Base-by-base conservation (phyloP, 1,140 invertebrate genomes). In the Ectropis grisescens region DNA sequence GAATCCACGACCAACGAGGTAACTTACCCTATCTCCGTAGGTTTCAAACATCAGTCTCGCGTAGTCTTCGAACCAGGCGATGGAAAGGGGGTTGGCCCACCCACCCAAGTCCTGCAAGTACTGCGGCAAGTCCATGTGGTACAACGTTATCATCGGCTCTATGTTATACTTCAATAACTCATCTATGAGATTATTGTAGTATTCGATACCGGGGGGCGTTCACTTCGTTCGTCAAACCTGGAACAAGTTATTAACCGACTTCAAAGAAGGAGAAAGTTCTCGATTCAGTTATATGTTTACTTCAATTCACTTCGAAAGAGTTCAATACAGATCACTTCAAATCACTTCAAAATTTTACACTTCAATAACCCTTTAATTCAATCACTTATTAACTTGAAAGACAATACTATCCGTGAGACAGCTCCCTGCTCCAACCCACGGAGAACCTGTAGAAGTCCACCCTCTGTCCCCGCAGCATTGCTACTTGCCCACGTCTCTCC, bases 71-170 rank as follows among this genome's bases (percentile, higher is more conserved):
- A 89, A 90, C 52, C 85, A 81, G 1, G 85, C 74, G 2, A 84
- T 72, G 19, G 88, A 84, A 15, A 84, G 47, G 1, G 85, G 84
- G 54, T 89, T 90, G 2, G 82, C 74, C 88, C 88, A 89, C 2
- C 88, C 89, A 0, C 88, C 89, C n/a, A 87, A 42, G 15, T 88
- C 85, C 54, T 89, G 86, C 1, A 90, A 48, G 1, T 48, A 52
- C 47, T 88, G 82, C 0, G 89, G 89, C 35, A 89, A 55, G 34
- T 90, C 89, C 83, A 87, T 90, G 41, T 90, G 88, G 60, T 89
- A 90, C 1, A 91, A 64, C 0, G 88, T 90, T 0, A 89, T 85
- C 78, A 88, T 85, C 0, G 88, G 87, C 2, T 80, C 70, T 2
- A 86, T 85, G 13, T 85, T 83, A 16, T 85, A 76, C 22, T 70